Evolutionary conservation across 2,888 invertebrate species (phyloP), one percentile per base, ranked within the genome.

Genomic region (Dascillus cervinus): DNA sequence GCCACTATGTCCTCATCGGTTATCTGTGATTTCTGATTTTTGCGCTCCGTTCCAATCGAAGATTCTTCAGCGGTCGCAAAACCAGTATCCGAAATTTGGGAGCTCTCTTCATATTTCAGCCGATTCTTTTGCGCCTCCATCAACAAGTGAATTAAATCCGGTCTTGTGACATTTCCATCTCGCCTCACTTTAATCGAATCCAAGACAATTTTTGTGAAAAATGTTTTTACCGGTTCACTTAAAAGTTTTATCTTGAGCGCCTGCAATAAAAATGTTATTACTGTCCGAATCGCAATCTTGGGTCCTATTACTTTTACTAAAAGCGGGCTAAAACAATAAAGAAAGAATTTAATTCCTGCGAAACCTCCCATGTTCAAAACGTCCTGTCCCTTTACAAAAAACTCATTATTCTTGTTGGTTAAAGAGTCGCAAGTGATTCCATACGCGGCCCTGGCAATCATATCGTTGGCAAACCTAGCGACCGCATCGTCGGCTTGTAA

Each of bases 361-460:
- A 21, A 15, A 3, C 39, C 38, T 19, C 19, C 47, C 31, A 72
- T 66, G 1, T 55, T 58, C 0, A 68, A 64, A 9, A 64, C 49
- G 6, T 49, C 53, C 25, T 64, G 66, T 17, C 72, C 71, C 57
- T 63, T 66, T 14, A 42, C 29, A 38, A 67, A 74, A 46, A 76
- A 75, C 13, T 66, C 50, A 40, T 74, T 74, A 1, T 69, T 47
- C 4, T 51, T 55, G 0, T 73, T 62, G 1, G 52, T 48, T 11
- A 68, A 62, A 0, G 75, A 73, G 43, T 75, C 63, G 1, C 72
- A 64, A 40, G 70, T 63, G 1, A 72, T 45, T 0, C 72, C 72
- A 39, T 70, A 72, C 1, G 68, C 71, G 12, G 66, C 62, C 1
- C 67, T 63, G 0, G 71, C 73, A 29, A 73, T 72, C 2, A 73